phyloP scores from a whole-genome alignment of 2,797 vertebrate species.

The Bufotes viridis region DNA sequence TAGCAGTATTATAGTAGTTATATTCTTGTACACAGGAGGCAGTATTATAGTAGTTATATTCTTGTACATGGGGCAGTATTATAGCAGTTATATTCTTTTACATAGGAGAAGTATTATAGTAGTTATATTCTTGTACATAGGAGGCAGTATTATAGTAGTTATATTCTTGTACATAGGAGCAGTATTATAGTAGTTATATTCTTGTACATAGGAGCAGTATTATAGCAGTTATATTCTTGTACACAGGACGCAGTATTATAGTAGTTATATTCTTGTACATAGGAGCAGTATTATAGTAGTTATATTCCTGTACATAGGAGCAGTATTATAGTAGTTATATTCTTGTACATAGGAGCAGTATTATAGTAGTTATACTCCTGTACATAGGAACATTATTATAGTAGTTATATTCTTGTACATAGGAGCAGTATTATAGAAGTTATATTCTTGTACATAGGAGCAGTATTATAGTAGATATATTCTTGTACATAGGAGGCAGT shows the following conservation, averaged over 20 bases:
- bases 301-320: background rate
- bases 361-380: conserved; percentile 12
- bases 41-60: too few relatives aligned
- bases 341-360: background rate
- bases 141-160: background rate
- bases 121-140: conserved; percentile 7
- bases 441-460: conserved; percentile 9
- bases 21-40: too few relatives aligned
- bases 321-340: conserved; percentile 1
- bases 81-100: conserved; percentile 1
- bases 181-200: conserved; percentile 17
- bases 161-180: background rate
- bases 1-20: conserved; percentile 14
- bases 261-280: conserved; percentile 13
- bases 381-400: background rate
- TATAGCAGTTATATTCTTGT: conserved; percentile 9
- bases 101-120: conserved; percentile 1
- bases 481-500: background rate
- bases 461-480: conserved; percentile 6
- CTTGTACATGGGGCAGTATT: too few relatives aligned
- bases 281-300: background rate
- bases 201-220: background rate
- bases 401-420: conserved; percentile 8
- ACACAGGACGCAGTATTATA: background rate
- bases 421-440: background rate